Percentiles rank a stretch among this genome's conserved stretches.
These are phyloP conservation scores for Rhynchotus rufescens DNA, from an alignment of 2,797 vertebrate genomes.

Conservation along the genomic window DNA sequence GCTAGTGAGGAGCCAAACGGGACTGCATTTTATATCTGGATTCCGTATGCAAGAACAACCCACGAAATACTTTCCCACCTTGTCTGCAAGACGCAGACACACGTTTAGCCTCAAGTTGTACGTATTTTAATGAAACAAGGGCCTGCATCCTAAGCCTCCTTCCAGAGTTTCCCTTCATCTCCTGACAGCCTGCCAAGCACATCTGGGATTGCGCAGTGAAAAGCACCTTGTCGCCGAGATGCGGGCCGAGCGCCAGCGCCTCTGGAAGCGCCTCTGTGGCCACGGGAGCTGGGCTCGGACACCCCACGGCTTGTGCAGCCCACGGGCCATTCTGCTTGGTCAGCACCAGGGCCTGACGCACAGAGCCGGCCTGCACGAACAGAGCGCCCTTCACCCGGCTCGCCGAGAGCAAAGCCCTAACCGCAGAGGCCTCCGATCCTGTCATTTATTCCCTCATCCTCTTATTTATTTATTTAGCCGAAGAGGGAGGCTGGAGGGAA, in stretches of 20 bases:
- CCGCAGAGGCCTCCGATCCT: neutral
- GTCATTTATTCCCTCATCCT: neutral
- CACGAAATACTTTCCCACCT: neutral
- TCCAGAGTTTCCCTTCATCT: conserved; percentile 17
- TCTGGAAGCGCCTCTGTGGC: conserved; percentile 42
- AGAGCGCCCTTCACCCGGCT: neutral
- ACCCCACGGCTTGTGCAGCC: conserved; percentile 38
- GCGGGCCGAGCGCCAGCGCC: neutral
- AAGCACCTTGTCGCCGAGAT: conserved; percentile 59
- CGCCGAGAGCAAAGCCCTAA: neutral
- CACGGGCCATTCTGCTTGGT: conserved; percentile 16
- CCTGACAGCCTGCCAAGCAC: conserved; percentile 52
- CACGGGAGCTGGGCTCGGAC: conserved; percentile 36
- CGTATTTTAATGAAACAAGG: conserved; percentile 9
- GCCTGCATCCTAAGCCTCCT: neutral
- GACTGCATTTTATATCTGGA: neutral
- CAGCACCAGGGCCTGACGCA: conserved; percentile 14
- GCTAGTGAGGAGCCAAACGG: rapidly evolving
- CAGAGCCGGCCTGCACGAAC: conserved; percentile 9
- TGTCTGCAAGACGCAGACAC: neutral
- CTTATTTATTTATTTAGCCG: neutral
- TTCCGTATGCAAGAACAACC: neutral
- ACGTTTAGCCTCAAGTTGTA: neutral
- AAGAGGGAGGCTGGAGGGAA: neutral
- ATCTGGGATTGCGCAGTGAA: conserved; percentile 2